Base-by-base conservation (phyloP, 1,140 invertebrate species). In the Tribolium madens region DNA sequence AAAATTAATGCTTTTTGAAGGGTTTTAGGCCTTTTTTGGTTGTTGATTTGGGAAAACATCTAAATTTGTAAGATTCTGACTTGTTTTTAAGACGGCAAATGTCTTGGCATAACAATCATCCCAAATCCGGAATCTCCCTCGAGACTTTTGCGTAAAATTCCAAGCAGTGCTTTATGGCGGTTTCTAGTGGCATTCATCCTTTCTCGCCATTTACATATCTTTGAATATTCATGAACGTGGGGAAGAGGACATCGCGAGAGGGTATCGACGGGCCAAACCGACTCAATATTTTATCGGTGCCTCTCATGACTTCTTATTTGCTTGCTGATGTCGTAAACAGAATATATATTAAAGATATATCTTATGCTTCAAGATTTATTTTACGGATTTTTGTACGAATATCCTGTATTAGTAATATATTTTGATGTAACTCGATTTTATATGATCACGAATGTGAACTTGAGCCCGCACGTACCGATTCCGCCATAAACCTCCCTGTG, bases 201-300 rank as follows among this genome's bases (percentile, higher is more conserved):
- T 70, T 33, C 46, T 68, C 69, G 73, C 53, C 77, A 79, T 79
- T 76, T 79, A 76, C 77, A 76, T 73, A 73, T 76, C 73, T 64
- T 72, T 68, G 71, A 71, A 71, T 71, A 71, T 71, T 71, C 68
- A 71, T 71, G 47, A 47, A 71, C 14, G 14, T 57, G 52, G 4
- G 17, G 52, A 52, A 57, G 52, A 57, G 52, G 52, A 57, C 52
- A 57, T 57, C 17, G 52, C 15, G 17, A 15, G n/a, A n/a, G 48
- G 48, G 9, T 57, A 57, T 57, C 52, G 52, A 21, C 52, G 14
- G 52, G 18, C 18, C 52, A 15, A 57, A 57, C 52, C 52, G 17
- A 57, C 17, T 57, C 52, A 57, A 57, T 57, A 57, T 57, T 57
- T 57, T 57, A 57, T 57, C 52, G 18, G 3, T 18, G 17, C 52